phyloP scores from a whole-genome alignment of 2,113 vertebrate genomes.

The Xiphias gladius region DNA sequence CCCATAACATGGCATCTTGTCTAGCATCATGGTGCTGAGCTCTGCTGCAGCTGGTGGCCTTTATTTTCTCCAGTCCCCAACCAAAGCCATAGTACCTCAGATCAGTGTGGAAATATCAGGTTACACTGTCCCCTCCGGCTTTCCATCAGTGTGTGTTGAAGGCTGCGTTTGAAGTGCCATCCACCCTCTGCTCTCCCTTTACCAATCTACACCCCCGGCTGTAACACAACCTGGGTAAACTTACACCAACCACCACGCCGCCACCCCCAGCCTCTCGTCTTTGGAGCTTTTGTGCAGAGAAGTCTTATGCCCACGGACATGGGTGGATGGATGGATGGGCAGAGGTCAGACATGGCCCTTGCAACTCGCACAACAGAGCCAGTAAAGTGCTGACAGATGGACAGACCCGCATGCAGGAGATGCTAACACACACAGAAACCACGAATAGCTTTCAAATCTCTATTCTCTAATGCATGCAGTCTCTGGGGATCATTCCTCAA shows the following conservation, averaged over 20 bases:
- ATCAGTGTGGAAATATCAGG: constrained; percentile 39
- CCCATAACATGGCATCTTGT: constrained; percentile 6
- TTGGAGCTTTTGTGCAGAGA: constrained; percentile 66
- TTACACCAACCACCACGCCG: constrained; percentile 53
- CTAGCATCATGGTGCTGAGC: constrained; percentile 1
- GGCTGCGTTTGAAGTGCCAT: constrained; percentile 71
- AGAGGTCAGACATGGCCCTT: constrained; percentile 38
- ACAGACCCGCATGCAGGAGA: constrained; percentile 14
- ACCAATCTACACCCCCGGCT: constrained; percentile 58
- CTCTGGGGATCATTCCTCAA: constrained; percentile 40
- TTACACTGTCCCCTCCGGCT: constrained; percentile 44
- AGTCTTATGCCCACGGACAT: constrained; percentile 50
- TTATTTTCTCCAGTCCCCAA: background rate
- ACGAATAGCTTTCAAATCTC: constrained; percentile 34
- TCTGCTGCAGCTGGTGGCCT: constrained; percentile 28
- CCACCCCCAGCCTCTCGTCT: constrained; percentile 26
- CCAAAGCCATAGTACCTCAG: background rate
- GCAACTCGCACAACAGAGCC: constrained; percentile 36
- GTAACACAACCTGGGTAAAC: constrained; percentile 70
- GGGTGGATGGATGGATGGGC: constrained; percentile 21
- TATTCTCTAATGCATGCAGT: background rate
- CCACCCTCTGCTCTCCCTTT: constrained; percentile 35
- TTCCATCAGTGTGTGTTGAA: constrained; percentile 38
- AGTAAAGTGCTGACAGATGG: constrained; percentile 43
- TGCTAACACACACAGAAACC: constrained; percentile 18